Evolutionary conservation across 2,797 vertebrate genomes (phyloP), one percentile per base, ranked within the genome.

Genomic region (Galaxias olidus): DNA sequence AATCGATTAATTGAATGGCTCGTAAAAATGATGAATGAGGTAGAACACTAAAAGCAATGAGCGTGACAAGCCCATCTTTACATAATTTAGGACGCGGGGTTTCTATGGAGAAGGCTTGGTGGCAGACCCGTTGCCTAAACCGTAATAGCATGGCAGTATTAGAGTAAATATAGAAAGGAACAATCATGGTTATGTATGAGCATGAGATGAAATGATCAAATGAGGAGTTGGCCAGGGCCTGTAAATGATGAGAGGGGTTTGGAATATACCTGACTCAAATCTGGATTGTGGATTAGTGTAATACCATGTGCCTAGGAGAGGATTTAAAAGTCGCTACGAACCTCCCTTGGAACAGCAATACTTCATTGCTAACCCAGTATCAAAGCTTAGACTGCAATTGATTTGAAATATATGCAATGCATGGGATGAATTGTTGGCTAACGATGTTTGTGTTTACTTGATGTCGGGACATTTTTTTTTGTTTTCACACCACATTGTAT

Each of bases 1-100:
- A 93, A 95, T 95, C 83, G 93, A 96, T 95, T 93, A 86, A 91
- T 88, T 89, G 92, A 94, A 93, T 93, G 90, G 88, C 91, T 94
- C 90, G 87, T 94, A 94, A 94, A 92, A 92, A 80, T 95, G 94
- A 95, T 94, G 88, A 92, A 94, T 93, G 91, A 89, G 72, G 79
- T 30, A 85, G 85, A 87, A 85, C 82, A 82, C 89, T 88, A 77
- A 86, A 85, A 90, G 86, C 81, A 90, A 84, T 74, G 83, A 91
- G 88, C 86, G 87, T 84, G 91, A 87, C 71, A 68, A 72, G 85
- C 86, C 53, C 58, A 61, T 17, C 15, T 43, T 62, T 10, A 57
- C 6, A 18, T 7, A n/a, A 40, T 8, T 14, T 3, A 55, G 20
- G 1, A 1, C 53, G 20, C 40, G 5, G 14, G 8, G 30, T 40